Evolutionary conservation across 2,888 invertebrate genomes (phyloP), one percentile per base, ranked within the genome.

Genomic region (Andrena marginata): DNA sequence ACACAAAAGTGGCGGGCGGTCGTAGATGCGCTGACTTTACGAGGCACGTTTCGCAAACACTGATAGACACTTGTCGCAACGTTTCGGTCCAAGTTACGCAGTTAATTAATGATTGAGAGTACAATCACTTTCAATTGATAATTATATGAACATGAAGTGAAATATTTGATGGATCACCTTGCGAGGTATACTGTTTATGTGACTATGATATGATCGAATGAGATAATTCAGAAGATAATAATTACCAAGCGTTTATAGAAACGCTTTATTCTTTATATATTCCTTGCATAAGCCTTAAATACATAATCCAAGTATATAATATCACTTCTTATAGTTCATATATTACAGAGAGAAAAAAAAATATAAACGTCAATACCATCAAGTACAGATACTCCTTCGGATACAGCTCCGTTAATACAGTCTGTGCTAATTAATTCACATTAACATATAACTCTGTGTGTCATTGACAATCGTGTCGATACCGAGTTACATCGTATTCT

Each of bases 241-340:
- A 59, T 42, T 42, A 42, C 42, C 26, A 71, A 81, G 81, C 81
- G 81, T 81, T 74, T 65, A 23, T 13, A n/a, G 42, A 71, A 80
- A 82, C 82, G 82, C 82, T 67, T 75, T 82, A 81, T 82, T 82
- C 26, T 42, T 75, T 62, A 71, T 62, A 71, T 68, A 73, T 70
- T 54, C 42, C n/a, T 65, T 26, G 60, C 26, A 67, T 60, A 20
- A n/a, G 54, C 42, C 20, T 71, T 64, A 60, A 48, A 65, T 80
- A 80, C 68, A 79, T 31, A 42, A 72, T 60, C 64, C 60, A 29
- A 59, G 59, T 54, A 77, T 49, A 49, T 59, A 77, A 42, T 69
- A 65, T 16, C 26, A 31, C 56, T n/a, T 56, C 63, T 26, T 48
- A 54, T 68, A 7, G 5, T 26, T 20, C 29, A 64, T 69, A 48